These are phyloP conservation scores for Chironomus tepperi DNA, from an alignment of 1,140 invertebrate species.

Conservation along the genomic window DNA sequence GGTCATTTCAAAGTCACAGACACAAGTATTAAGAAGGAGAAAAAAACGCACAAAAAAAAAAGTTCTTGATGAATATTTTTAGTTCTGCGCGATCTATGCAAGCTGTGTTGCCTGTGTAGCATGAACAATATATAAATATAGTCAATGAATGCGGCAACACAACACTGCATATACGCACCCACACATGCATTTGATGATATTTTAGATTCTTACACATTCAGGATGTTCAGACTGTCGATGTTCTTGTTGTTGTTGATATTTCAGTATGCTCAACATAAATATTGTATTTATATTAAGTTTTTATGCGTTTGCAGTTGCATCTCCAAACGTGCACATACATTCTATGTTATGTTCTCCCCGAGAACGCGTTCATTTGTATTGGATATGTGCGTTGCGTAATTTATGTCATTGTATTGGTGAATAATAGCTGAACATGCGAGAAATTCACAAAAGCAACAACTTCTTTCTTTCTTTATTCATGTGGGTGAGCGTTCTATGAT, in stretches of 20 bases:
- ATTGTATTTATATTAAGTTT: neutral
- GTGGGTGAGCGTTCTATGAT: neutral
- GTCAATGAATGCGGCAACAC: neutral
- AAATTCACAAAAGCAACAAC: neutral
- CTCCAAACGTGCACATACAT: neutral
- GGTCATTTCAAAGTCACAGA: conserved; percentile 23
- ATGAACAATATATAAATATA: neutral
- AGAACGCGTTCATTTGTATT: neutral
- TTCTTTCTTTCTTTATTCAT: neutral
- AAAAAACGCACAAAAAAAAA: conserved; percentile 18
- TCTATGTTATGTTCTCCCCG: neutral
- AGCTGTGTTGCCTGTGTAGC: neutral
- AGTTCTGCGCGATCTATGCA: conserved; percentile 12
- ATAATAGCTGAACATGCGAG: neutral
- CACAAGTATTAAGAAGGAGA: neutral
- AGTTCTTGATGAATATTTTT: conserved; percentile 9
- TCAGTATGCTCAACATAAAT: neutral
- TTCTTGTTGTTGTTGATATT: neutral
- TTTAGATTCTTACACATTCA: neutral
- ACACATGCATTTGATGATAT: neutral
- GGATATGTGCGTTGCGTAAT: conserved; percentile 2
- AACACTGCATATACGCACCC: neutral
- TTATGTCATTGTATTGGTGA: neutral
- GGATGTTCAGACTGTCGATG: no score
- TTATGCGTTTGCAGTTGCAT: neutral